Evolutionary conservation across 2,113 vertebrate genomes (phyloP), one percentile per base, ranked within the genome.

Genomic region (Lontra canadensis): DNA sequence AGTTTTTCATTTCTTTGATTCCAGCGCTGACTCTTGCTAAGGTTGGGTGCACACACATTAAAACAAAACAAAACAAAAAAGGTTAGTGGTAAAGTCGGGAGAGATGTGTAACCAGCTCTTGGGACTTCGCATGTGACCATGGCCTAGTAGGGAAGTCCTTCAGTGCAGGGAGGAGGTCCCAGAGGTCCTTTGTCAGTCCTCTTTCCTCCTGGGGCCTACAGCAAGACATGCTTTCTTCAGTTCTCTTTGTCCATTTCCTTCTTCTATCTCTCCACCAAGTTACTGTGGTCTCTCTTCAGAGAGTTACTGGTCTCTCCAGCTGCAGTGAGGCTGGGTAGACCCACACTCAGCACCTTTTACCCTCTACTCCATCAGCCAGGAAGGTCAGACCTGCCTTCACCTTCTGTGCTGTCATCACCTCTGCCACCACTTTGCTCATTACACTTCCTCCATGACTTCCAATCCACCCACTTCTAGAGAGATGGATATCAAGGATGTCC

Each of bases 21-120:
- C 8, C 17, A 20, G 42, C 0, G 2, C 44, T 55, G 49, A 80
- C 31, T 34, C 9, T 9, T 25, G 1, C 3, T 7, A 25, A 57
- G 20, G 12, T 36, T 36, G 52, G 79, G 34, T 25, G 21, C 52
- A 81, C 21, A n/a, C 21, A 25, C 34, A 4, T 55, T 52, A 52
- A 49, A 55, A 36, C 39, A 29, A 44, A 29, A 8, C 25, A n/a
- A 81, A 55, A 81, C 49, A 55, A 25, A 34, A 34, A 80, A n/a
- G 12, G 7, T 12, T 36, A 14, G 12, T 23, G n/a, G 21, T 52
- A 23, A 49, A 36, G 49, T 55, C 0, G 7, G 52, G 3, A 12
- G 79, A 55, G 49, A 20, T 55, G 11, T 55, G 20, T 36, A n/a
- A 21, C 12, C 23, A 55, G 52, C 12, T n/a, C 3, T 25, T 81